Base-by-base conservation (phyloP, 2,113 vertebrate genomes). In the Ctenomys sociabilis region DNA sequence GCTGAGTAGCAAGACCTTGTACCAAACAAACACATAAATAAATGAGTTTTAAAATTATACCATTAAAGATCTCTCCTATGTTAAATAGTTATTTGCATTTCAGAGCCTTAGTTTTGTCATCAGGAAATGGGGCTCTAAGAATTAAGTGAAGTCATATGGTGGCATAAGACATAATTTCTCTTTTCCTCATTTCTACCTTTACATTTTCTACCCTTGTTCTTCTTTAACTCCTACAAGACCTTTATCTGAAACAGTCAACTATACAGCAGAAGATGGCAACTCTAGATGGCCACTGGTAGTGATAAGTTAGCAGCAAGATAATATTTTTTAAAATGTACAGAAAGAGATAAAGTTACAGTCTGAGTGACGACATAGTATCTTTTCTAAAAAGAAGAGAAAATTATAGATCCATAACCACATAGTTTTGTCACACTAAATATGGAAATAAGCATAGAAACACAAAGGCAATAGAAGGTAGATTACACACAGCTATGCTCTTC, bases 381-480 rank as follows among this genome's bases (percentile, higher is more conserved):
- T 91, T 96, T 91, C 64, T 82, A 40, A 94, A 82, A 84, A 59
- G 13, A 96, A 89, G 82, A 84, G 78, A 63, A 93, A 91, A 43
- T 84, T 37, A 72, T 37, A 89, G 57, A 57, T 80, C 28, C 6
- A 7, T 54, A 90, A 94, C 83, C 54, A 80, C 37, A 80, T 4
- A 94, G 61, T 59, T 80, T 63, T 92, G 86, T 57, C 54, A 75
- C 40, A 7, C 75, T 94, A 90, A 49, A 72, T n/a, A 35, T 86
- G 73, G 94, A 95, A 97, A 96, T 66, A 88, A 83, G 32, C 83
- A 19, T 59, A 28, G 72, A 75, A 91, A 96, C 64, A 93, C 3
- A n/a, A 88, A n/a, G 24, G 52, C 37, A 88, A 80, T 84, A 57
- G 95, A 91, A 96, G 94, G 93, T 81, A 93, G 85, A 82, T 78